phyloP scores from a whole-genome alignment of 2,113 vertebrate genomes.

The Mustelus asterias region DNA sequence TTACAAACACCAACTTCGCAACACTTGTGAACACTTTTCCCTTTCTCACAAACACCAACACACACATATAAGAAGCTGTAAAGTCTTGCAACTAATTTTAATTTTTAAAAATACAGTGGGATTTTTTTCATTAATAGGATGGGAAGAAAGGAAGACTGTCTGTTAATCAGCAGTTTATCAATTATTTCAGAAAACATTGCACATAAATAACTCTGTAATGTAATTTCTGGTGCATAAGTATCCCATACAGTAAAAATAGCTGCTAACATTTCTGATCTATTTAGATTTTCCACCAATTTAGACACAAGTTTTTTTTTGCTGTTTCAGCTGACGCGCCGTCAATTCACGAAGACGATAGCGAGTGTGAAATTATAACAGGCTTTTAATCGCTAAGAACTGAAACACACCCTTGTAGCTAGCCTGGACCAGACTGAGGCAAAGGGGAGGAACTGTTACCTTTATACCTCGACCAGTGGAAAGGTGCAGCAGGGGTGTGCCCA shows the following conservation, averaged over 20 bases:
- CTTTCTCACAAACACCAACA: background rate
- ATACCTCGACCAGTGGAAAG: too few relatives aligned
- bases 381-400: too few relatives aligned
- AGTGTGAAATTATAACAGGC: too few relatives aligned
- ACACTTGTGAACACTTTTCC: background rate
- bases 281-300: background rate
- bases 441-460: too few relatives aligned
- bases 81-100: background rate
- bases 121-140: background rate
- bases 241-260: background rate
- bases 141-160: background rate
- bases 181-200: background rate
- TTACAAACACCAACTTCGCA: background rate
- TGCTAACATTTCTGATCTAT: background rate
- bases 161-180: background rate
- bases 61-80: background rate
- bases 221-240: background rate
- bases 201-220: background rate
- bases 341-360: too few relatives aligned
- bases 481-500: too few relatives aligned
- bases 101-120: background rate
- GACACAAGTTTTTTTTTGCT: background rate
- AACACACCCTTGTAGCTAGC: too few relatives aligned
- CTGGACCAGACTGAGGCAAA: too few relatives aligned
- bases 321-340: too few relatives aligned